Evolutionary conservation across 35 echinoderm and acorn worm genomes (phyloP).

Genomic region (Apostichopus californicus): DNA sequence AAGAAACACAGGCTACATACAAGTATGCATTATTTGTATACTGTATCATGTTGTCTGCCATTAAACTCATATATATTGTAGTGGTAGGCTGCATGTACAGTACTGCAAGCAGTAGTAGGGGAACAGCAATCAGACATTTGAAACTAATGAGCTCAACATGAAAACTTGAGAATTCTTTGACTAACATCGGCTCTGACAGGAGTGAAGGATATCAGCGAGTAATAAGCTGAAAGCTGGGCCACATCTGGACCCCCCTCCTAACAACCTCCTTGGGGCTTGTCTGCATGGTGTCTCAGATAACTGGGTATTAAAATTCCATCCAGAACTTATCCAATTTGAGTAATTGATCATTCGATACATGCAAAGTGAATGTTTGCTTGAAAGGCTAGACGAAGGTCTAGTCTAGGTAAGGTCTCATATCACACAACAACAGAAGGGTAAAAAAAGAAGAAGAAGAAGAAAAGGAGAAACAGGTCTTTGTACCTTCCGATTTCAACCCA

Average conservation of each 20-base stretch:
- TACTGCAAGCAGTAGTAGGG: no score
- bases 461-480: not conserved
- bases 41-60: no score
- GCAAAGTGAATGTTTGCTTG: not conserved
- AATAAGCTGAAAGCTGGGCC: conserved; percentile 12
- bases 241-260: conserved; percentile 17
- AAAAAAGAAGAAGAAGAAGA: no score
- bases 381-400: not conserved
- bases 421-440: not conserved
- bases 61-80: no score
- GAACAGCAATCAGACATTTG: no score
- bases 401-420: not conserved
- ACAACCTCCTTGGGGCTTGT: conserved; percentile 9
- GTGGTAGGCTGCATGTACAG: no score
- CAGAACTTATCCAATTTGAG: conserved; percentile 12
- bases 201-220: conserved; percentile 21
- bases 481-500: not conserved
- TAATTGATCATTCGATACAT: conserved; percentile 44
- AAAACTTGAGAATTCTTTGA: not conserved
- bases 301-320: conserved; percentile 42
- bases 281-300: conserved; percentile 51
- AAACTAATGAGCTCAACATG: conserved; percentile 37
- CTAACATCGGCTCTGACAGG: conserved; percentile 8
- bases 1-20: no score
- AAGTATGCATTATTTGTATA: no score